phyloP scores from a whole-genome alignment of 53 echinoderm and acorn worm genomes.

The Arbacia lixula region DNA sequence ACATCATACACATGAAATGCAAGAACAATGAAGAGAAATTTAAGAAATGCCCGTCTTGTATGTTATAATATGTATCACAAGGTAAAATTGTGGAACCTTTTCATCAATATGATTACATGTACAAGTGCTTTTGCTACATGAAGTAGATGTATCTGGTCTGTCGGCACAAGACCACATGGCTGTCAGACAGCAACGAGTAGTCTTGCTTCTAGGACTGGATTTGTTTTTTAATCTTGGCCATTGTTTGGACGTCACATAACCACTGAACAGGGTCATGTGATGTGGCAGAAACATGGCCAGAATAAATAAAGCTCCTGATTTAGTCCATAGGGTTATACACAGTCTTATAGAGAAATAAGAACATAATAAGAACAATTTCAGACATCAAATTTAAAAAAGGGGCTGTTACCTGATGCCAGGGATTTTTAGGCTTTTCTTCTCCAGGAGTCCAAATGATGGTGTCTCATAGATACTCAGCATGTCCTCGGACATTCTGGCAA shows the following conservation, averaged over 20 bases:
- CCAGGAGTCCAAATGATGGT: constrained; percentile 94
- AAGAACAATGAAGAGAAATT: too few relatives aligned
- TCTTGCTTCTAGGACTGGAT: constrained; percentile 54
- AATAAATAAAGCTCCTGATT: too few relatives aligned
- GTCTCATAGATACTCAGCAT: constrained; percentile 94
- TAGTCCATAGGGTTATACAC: too few relatives aligned
- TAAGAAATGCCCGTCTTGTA: too few relatives aligned
- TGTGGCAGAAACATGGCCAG: constrained; percentile 56
- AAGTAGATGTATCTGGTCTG: constrained; percentile 54
- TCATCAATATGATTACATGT: too few relatives aligned
- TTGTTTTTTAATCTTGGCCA: constrained; percentile 27
- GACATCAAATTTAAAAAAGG: too few relatives aligned
- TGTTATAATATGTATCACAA: too few relatives aligned
- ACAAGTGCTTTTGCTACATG: too few relatives aligned
- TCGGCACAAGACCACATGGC: constrained; percentile 40
- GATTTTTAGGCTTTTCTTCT: constrained; percentile 96
- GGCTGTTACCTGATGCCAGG: constrained; percentile 80
- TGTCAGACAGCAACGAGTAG: constrained; percentile 59
- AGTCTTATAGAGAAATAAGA: too few relatives aligned
- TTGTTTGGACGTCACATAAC: constrained; percentile 44
- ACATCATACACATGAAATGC: too few relatives aligned
- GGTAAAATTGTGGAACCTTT: too few relatives aligned
- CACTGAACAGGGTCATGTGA: constrained; percentile 18
- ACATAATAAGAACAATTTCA: too few relatives aligned
- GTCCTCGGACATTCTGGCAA: constrained; percentile 86